Conservation (phyloP, 2,888 invertebrate species). For the Elegia similella region DNA sequence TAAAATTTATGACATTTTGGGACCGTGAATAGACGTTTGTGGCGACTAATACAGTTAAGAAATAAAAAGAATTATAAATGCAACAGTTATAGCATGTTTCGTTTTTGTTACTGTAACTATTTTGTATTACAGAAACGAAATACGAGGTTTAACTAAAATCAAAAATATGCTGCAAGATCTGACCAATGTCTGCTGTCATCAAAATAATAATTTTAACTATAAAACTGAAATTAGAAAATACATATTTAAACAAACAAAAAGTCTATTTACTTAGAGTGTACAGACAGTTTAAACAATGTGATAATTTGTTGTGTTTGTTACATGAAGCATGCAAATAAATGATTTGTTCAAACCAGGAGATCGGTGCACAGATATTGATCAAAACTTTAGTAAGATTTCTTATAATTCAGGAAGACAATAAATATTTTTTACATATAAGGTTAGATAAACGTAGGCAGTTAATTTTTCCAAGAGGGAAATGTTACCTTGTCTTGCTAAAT, state of each 20-base stretch:
- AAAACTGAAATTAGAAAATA: too few relatives aligned
- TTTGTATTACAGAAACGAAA: not conserved
- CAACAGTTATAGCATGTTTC: constrained; percentile 1
- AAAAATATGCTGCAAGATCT: constrained; percentile 4
- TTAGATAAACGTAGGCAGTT: not conserved
- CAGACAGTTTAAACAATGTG: not conserved
- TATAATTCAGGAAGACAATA: constrained; percentile 9
- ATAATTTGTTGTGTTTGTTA: constrained; percentile 2
- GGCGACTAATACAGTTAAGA: constrained; percentile 5
- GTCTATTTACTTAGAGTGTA: not conserved
- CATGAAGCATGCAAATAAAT: constrained; percentile 3
- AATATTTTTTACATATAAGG: not conserved
- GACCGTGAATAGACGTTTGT: constrained; percentile 4
- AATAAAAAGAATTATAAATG: not conserved
- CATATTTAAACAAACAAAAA: too few relatives aligned
- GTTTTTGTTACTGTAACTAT: not conserved
- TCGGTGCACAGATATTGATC: constrained; percentile 5
- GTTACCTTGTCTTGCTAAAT: constrained; percentile 9
- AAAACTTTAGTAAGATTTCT: not conserved
- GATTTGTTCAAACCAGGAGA: not conserved
- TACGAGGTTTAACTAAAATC: not conserved
- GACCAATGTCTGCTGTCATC: constrained; percentile 1
- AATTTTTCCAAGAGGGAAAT: not conserved
- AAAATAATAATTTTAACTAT: not conserved
- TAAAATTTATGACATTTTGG: not conserved